Evolutionary conservation across 2,113 vertebrate genomes (phyloP).

Genomic region (Mus spicilegus): DNA sequence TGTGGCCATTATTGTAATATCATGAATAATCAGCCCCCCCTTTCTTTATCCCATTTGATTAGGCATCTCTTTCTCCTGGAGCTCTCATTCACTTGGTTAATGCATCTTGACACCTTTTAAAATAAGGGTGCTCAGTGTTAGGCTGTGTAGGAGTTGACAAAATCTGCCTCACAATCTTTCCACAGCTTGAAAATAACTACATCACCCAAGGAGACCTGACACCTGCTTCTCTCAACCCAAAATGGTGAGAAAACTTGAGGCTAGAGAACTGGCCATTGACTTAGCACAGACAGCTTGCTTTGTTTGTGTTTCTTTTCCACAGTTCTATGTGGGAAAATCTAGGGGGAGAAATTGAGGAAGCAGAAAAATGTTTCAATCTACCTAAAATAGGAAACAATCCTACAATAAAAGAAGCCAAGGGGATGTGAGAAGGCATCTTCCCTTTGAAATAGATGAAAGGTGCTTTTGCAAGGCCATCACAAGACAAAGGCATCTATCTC

Average conservation of each 20-base stretch:
- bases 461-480: not conserved
- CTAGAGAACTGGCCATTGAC: not conserved
- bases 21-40: not conserved
- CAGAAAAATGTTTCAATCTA: constrained; percentile 38
- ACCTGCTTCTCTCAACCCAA: constrained; percentile 34
- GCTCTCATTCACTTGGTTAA: constrained; percentile 73
- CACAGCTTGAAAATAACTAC: constrained; percentile 68
- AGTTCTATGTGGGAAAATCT: constrained; percentile 51
- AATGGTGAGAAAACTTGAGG: not conserved
- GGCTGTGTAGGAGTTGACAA: constrained; percentile 68
- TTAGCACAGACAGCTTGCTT: constrained; percentile 12
- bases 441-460: constrained; percentile 47
- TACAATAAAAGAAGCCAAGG: not conserved
- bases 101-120: constrained; percentile 79
- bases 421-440: not conserved
- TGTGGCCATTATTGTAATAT: not conserved
- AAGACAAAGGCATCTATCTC: not conserved
- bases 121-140: constrained; percentile 53
- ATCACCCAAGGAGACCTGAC: not conserved
- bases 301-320: constrained; percentile 17
- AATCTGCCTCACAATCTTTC: constrained; percentile 75
- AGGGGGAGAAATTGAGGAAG: not conserved
- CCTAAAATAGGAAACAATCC: not conserved
- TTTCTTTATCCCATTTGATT: not conserved
- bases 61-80: constrained; percentile 50